phyloP scores from a whole-genome alignment of 2,888 invertebrate species.

The Melikaiella ostensackeni region DNA sequence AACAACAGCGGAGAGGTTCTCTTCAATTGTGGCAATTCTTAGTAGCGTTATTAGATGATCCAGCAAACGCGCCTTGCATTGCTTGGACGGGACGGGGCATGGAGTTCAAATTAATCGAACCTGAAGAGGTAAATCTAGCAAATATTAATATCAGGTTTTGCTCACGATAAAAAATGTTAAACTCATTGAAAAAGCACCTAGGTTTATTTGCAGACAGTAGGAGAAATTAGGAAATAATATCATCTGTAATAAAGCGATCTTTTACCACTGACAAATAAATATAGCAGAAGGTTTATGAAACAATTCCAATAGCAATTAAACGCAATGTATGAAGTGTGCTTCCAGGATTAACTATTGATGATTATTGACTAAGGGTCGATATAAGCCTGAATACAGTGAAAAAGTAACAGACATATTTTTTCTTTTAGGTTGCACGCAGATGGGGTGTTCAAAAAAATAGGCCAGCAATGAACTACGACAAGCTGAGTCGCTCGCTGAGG shows the following conservation, averaged over 20 bases:
- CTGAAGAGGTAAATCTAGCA: slow-evolving; percentile 86
- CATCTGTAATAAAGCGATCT: no score
- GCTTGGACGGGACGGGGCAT: slow-evolving; percentile 97
- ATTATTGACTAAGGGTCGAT: background rate
- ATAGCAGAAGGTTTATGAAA: no score
- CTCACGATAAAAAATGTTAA: background rate
- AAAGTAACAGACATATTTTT: background rate
- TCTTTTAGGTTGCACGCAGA: slow-evolving; percentile 88
- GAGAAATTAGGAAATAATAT: no score
- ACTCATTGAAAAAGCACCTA: no score
- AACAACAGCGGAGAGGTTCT: slow-evolving; percentile 86
- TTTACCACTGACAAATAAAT: no score
- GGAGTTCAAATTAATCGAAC: slow-evolving; percentile 97
- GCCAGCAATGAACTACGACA: slow-evolving; percentile 98
- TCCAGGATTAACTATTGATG: no score
- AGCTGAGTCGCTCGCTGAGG: slow-evolving; percentile 93
- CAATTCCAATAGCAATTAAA: no score
- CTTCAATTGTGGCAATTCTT: slow-evolving; percentile 97
- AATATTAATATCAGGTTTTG: background rate
- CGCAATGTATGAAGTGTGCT: no score
- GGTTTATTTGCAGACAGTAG: no score
- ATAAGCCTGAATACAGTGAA: background rate
- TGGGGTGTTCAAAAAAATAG: slow-evolving; percentile 98
- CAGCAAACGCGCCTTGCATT: slow-evolving; percentile 88
- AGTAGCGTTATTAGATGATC: slow-evolving; percentile 87